Base-by-base conservation (phyloP, 2,888 invertebrate genomes). In the Pseudolycoriella hygida region DNA sequence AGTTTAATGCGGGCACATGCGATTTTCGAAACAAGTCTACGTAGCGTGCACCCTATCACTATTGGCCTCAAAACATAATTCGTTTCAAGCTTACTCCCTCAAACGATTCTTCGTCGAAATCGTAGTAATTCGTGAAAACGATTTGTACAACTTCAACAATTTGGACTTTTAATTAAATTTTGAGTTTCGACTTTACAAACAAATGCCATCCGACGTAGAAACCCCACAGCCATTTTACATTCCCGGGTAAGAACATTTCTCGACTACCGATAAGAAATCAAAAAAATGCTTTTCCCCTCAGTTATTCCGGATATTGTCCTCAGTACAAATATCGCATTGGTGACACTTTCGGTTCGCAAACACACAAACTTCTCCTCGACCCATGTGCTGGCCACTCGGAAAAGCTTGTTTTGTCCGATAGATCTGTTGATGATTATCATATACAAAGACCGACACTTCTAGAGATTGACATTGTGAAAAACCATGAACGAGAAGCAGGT, bases 251-350 rank as follows among this genome's bases (percentile, higher is more conserved):
- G 47, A 34, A 41, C 44, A 43, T 47, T 41, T 43, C 52, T 53
- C 14, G 12, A 34, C 75, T 46, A 46, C 38, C 44, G 34, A 30
- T n/a, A 31, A 42, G 2, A n/a, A n/a, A n/a, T n/a, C n/a, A n/a
- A n/a, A n/a, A 25, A 25, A 25, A 25, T 8, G 25, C 4, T 25
- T 25, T 25, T 25, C 8, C 25, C 8, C 5, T 25, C 25, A 84
- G 84, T 47, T 84, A 85, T 59, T 77, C 81, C 2, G 85, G 85
- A 34, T 79, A 80, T 56, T 80, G 79, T 55, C 81, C 83, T 1
- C 79, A 81, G 55, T 79, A 78, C 63, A 76, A 76, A 48, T 82
- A 75, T 57, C 72, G 80, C 17, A 72, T 77, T 49, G 84, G 83
- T 2, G 76, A 82, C 61, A 80, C 81, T 0, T 84, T 78, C 64